These are phyloP conservation scores for Palythoa grandis DNA, from an alignment of 92 coral and sea anemone genomes.

Conservation along the genomic window DNA sequence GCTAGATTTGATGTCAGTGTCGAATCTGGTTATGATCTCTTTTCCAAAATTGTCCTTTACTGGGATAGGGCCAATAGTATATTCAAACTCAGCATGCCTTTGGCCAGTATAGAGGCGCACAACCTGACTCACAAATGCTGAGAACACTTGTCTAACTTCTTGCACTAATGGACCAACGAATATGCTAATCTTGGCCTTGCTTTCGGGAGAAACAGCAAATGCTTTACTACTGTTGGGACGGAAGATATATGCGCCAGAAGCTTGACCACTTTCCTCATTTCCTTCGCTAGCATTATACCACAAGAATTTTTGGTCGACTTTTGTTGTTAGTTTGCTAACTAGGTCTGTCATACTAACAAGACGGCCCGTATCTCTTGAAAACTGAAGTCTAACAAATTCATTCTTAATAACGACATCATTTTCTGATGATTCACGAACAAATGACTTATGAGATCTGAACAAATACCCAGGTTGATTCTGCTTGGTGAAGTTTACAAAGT, in stretches of 20 bases:
- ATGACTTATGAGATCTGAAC: not conserved
- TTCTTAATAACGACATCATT: conserved; percentile 60
- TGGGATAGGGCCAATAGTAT: conserved; percentile 98
- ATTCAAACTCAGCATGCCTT: conserved; percentile 92
- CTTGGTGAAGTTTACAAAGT: conserved; percentile 60
- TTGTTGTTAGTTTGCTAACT: conserved; percentile 53
- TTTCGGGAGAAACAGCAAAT: conserved; percentile 56
- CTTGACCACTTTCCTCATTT: conserved; percentile 57
- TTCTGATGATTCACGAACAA: not conserved
- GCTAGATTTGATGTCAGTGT: conserved; percentile 84
- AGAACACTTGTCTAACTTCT: conserved; percentile 88
- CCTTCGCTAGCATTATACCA: conserved; percentile 92
- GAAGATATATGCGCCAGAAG: conserved; percentile 94
- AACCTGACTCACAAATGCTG: conserved; percentile 88
- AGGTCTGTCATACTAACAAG: conserved; percentile 81
- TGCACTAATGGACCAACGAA: conserved; percentile 80
- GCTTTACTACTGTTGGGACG: conserved; percentile 75
- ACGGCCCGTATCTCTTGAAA: conserved; percentile 77
- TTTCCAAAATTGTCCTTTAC: conserved; percentile 76
- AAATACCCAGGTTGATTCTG: not conserved
- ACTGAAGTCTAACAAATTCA: conserved; percentile 69
- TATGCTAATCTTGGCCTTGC: conserved; percentile 62
- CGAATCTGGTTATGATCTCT: conserved; percentile 86
- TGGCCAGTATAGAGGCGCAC: conserved; percentile 77
- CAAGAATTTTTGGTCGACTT: conserved; percentile 78